Percentiles rank a stretch among this genome's conserved stretches.
Conservation (phyloP, 2,888 invertebrate genomes). For the Plebejus melissa region DNA sequence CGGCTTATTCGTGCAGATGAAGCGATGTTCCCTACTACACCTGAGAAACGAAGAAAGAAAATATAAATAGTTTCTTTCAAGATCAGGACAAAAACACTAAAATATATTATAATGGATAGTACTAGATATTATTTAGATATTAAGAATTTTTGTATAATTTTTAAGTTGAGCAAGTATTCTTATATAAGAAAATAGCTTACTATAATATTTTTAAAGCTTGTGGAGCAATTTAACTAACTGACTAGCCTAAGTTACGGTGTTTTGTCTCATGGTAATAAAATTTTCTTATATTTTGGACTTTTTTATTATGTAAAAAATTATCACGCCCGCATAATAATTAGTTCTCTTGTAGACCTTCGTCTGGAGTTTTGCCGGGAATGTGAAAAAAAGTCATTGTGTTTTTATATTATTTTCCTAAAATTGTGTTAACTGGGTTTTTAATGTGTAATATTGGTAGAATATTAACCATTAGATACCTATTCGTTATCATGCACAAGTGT, state of each 20-base stretch:
- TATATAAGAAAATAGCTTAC: neutral
- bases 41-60: constrained; percentile 74
- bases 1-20: constrained; percentile 71
- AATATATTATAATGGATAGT: neutral
- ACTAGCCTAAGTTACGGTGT: neutral
- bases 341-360: no score
- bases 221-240: neutral
- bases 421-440: no score
- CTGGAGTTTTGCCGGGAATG: no score
- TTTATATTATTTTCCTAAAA: no score
- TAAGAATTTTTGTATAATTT: neutral
- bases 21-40: constrained; percentile 66
- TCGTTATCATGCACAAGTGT: no score
- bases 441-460: no score
- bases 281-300: neutral
- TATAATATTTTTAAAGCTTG: no score
- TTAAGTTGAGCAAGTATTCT: neutral
- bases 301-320: neutral
- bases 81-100: neutral
- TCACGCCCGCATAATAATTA: no score
- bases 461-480: no score
- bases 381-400: no score
- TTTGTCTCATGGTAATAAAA: neutral
- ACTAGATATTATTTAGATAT: neutral
- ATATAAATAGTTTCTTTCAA: constrained; percentile 50